These are phyloP conservation scores for Lithobates pipiens DNA, from an alignment of 2,797 vertebrate species.

Conservation along the genomic window DNA sequence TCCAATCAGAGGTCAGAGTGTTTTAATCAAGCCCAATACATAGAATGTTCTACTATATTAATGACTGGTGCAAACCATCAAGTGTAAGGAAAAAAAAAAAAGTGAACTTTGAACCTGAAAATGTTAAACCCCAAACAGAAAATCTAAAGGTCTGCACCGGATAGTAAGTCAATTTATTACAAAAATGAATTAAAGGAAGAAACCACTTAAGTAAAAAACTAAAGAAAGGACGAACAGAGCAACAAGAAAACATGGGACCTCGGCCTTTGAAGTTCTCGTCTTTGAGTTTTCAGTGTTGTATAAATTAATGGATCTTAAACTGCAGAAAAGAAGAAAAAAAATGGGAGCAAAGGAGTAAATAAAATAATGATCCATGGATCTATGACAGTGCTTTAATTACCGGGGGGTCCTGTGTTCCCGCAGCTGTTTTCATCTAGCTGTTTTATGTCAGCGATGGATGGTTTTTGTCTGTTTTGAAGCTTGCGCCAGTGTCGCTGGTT, in stretches of 20 bases:
- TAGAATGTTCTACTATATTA: too few species aligned
- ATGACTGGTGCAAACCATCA: too few species aligned
- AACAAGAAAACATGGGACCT: not conserved
- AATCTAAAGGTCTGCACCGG: not conserved
- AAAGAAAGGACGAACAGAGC: not conserved
- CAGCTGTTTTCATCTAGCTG: slow-evolving; percentile 35
- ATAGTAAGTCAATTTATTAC: not conserved
- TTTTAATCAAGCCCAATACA: too few species aligned
- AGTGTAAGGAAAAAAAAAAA: too few species aligned
- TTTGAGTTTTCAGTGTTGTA: slow-evolving; percentile 21
- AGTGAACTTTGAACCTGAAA: too few species aligned
- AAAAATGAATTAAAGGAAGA: not conserved
- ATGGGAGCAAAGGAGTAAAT: not conserved
- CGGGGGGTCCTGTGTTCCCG: not conserved
- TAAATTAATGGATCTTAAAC: slow-evolving; percentile 39
- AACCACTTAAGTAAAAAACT: not conserved
- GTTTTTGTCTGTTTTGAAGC: not conserved
- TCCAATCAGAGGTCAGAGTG: too few species aligned
- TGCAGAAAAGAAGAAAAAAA: not conserved
- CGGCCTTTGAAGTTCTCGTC: slow-evolving; percentile 26
- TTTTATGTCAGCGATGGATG: slow-evolving; percentile 16
- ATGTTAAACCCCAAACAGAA: too few species aligned
- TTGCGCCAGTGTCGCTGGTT: not conserved
- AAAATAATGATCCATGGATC: not conserved
- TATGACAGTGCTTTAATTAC: slow-evolving; percentile 18